phyloP scores from a whole-genome alignment of 2,797 vertebrate species.

The Psittacula derbiana region DNA sequence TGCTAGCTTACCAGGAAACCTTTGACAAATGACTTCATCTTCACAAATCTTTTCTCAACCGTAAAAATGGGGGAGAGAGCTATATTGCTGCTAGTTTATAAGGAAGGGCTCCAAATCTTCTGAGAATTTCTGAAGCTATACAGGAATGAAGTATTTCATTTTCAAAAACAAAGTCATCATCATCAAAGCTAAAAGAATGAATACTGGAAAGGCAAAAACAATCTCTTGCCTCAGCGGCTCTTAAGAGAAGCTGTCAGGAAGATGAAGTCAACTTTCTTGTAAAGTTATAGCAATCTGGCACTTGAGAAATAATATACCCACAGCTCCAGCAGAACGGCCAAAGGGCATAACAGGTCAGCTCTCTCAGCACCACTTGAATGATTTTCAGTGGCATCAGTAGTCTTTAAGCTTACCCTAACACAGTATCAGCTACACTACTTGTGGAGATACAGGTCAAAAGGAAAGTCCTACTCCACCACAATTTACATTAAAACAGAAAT shows the following conservation, averaged over 20 bases:
- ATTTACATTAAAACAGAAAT: neutral
- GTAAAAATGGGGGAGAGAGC: neutral
- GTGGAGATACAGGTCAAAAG: neutral
- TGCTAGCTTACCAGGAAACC: neutral
- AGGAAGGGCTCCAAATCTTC: neutral
- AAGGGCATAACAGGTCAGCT: neutral
- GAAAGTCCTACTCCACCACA: neutral
- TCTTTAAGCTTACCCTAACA: neutral
- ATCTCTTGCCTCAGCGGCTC: neutral
- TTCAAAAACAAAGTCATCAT: neutral
- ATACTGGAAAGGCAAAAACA: neutral
- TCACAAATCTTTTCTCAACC: neutral
- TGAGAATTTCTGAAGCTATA: neutral
- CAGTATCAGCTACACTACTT: neutral
- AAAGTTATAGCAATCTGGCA: constrained; percentile 17
- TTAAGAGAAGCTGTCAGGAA: constrained; percentile 1
- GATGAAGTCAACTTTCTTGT: neutral
- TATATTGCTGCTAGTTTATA: neutral
- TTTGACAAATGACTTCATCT: neutral
- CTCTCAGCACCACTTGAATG: neutral
- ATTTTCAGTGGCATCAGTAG: neutral
- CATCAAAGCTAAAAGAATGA: neutral
- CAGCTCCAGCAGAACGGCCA: neutral
- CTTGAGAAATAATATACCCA: neutral
- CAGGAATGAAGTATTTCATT: neutral